Evolutionary conservation across 2,113 vertebrate genomes (phyloP).

Genomic region (Athene noctua): DNA sequence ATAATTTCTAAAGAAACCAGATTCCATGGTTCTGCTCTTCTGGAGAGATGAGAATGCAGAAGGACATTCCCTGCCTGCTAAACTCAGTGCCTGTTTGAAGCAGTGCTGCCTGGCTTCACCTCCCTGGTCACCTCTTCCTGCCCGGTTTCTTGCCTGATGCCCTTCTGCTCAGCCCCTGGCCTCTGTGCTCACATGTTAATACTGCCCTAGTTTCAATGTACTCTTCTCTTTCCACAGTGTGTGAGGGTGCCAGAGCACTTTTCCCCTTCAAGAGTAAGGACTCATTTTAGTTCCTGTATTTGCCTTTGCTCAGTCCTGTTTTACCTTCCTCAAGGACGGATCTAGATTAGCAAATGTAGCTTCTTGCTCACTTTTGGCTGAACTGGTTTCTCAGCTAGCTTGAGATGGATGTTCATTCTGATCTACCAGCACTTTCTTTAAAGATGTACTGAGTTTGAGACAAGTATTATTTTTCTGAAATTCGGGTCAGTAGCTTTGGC

Average conservation of each 20-base stretch:
- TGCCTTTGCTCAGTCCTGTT: neutral
- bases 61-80: neutral
- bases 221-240: neutral
- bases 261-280: neutral
- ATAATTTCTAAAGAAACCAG: neutral
- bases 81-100: neutral
- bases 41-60: neutral
- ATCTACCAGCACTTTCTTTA: neutral
- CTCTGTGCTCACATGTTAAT: neutral
- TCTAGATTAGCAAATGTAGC: neutral
- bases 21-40: neutral
- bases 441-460: neutral
- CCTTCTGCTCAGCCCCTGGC: neutral
- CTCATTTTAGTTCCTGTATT: neutral
- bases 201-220: neutral
- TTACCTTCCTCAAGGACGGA: neutral
- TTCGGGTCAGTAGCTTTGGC: neutral
- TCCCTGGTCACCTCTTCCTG: neutral
- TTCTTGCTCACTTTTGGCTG: neutral
- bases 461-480: neutral
- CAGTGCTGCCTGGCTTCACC: neutral
- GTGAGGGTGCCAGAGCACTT: rapidly evolving
- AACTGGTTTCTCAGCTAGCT: neutral
- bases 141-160: neutral
- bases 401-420: neutral